phyloP scores from a whole-genome alignment of 2,797 vertebrate genomes.

The Fistularia commersonii region DNA sequence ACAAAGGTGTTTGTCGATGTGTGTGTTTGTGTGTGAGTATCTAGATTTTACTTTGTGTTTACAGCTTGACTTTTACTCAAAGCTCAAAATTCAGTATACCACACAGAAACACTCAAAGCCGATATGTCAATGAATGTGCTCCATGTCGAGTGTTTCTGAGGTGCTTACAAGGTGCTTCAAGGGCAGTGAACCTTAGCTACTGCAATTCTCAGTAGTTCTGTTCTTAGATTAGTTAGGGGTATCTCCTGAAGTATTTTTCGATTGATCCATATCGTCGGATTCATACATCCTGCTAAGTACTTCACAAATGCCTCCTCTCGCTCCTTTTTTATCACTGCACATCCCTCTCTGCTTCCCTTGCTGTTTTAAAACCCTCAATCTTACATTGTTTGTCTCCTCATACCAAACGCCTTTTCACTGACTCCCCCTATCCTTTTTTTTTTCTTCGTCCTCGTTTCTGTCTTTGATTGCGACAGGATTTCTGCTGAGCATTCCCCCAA shows the following conservation, averaged over 20 bases:
- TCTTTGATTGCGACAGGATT: slow-evolving; percentile 74
- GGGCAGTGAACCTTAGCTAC: slow-evolving; percentile 39
- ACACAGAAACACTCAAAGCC: slow-evolving; percentile 13
- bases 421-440: neutral
- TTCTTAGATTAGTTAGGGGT: slow-evolving; percentile 54
- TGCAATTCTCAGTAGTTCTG: slow-evolving; percentile 33
- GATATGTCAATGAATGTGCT: slow-evolving; percentile 3
- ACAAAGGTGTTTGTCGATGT: slow-evolving; percentile 3
- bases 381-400: too few relatives aligned
- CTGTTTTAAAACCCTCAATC: neutral
- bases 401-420: too few relatives aligned
- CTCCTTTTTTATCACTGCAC: slow-evolving; percentile 12
- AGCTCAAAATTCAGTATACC: slow-evolving; percentile 13
- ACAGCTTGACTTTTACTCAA: slow-evolving; percentile 1
- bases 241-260: slow-evolving; percentile 45
- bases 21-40: neutral
- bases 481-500: slow-evolving; percentile 96
- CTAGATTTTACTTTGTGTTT: neutral
- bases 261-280: slow-evolving; percentile 51
- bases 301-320: slow-evolving; percentile 31
- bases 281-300: slow-evolving; percentile 26
- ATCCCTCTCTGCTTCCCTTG: slow-evolving; percentile 5
- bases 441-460: neutral
- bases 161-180: slow-evolving; percentile 47
- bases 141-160: slow-evolving; percentile 24